A percentile compares a stretch with the other conserved stretches of the same genome.
phyloP scores from a whole-genome alignment of 2,888 invertebrate species.

The Sepiola atlantica region DNA sequence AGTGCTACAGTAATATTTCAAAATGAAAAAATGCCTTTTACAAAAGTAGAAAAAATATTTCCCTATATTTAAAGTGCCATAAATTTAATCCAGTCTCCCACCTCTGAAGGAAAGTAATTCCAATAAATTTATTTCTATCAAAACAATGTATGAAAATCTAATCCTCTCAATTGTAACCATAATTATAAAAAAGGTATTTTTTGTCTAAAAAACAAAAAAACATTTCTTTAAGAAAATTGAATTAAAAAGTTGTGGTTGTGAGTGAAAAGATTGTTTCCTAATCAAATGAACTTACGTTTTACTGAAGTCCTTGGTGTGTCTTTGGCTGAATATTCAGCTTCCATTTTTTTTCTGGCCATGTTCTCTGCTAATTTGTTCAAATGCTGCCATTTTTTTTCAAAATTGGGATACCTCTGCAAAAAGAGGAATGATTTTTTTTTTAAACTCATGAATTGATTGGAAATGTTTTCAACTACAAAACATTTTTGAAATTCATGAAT shows the following conservation, averaged over 20 bases:
- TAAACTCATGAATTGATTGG: too few relatives aligned
- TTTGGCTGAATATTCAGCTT: neutral
- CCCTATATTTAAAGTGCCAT: too few relatives aligned
- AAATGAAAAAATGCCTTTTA: too few relatives aligned
- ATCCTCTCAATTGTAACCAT: neutral
- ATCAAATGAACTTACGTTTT: neutral
- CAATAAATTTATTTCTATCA: neutral
- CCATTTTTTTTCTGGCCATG: constrained; percentile 56
- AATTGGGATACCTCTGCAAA: constrained; percentile 63
- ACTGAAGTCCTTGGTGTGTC: neutral
- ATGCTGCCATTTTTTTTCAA: constrained; percentile 60
- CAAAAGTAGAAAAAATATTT: too few relatives aligned
- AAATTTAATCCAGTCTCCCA: too few relatives aligned
- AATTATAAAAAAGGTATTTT: neutral
- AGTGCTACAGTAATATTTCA: too few relatives aligned
- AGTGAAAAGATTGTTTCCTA: neutral
- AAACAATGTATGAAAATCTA: neutral
- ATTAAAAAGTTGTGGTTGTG: neutral
- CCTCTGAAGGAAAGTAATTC: too few relatives aligned
- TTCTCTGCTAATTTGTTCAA: constrained; percentile 61
- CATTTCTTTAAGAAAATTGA: neutral
- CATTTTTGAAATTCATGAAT: too few relatives aligned
- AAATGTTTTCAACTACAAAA: neutral
- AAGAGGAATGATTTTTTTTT: neutral
- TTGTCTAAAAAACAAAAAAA: neutral